Conservation (phyloP, 1,140 invertebrate species). For the Pomacea maculata region DNA sequence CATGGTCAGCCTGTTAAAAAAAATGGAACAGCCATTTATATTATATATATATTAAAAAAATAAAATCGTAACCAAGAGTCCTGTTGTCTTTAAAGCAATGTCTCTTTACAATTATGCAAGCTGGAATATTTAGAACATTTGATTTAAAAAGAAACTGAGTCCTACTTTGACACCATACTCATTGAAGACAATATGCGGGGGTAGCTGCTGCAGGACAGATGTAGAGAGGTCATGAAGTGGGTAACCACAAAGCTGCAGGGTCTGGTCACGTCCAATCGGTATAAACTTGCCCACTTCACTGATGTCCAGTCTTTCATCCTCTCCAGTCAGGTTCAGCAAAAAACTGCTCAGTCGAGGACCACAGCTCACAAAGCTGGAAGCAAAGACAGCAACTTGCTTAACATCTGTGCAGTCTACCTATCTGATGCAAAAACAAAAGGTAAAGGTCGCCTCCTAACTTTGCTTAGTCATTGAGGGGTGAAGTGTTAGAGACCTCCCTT, state of each 20-base stretch:
- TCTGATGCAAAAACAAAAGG: too few species aligned
- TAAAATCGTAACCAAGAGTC: background rate
- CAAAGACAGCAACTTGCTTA: background rate
- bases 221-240: constrained; percentile 53
- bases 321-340: constrained; percentile 67
- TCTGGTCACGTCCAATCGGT: constrained; percentile 69
- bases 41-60: background rate
- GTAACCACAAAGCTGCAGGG: constrained; percentile 70
- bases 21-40: constrained; percentile 10
- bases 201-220: constrained; percentile 61
- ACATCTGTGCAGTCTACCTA: too few species aligned
- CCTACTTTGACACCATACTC: constrained; percentile 74
- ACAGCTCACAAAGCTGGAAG: constrained; percentile 70
- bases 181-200: constrained; percentile 72
- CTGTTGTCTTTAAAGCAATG: background rate
- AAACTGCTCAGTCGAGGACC: constrained; percentile 72
- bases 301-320: constrained; percentile 61
- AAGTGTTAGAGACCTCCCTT: too few species aligned
- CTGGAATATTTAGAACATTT: background rate
- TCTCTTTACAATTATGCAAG: background rate
- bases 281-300: constrained; percentile 66
- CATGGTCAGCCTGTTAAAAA: constrained; percentile 72
- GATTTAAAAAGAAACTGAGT: background rate
- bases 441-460: too few species aligned
- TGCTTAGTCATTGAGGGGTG: too few species aligned